phyloP scores from a whole-genome alignment of 2,113 vertebrate genomes.

The Phalacrocorax brasilianus region DNA sequence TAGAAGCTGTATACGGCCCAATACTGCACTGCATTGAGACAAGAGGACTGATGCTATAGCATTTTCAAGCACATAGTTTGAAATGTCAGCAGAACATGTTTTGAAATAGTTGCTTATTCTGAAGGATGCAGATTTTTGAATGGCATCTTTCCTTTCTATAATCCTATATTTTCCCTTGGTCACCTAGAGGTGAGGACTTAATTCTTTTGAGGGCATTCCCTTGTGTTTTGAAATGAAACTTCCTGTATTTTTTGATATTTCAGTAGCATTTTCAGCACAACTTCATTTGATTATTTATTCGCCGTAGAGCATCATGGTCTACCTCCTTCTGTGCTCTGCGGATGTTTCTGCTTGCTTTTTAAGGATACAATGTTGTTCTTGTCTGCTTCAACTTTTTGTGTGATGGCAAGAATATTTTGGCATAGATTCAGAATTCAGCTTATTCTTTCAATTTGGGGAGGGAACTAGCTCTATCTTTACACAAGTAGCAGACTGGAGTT shows the following conservation, averaged over 20 bases:
- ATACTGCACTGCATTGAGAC: neutral
- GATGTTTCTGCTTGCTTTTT: neutral
- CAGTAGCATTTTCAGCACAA: neutral
- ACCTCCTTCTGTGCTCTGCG: neutral
- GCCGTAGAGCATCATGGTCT: neutral
- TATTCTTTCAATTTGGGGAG: neutral
- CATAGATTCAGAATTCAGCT: neutral
- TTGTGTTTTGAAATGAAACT: neutral
- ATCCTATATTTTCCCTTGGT: neutral
- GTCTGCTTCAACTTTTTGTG: neutral
- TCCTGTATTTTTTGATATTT: neutral
- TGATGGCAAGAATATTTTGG: neutral
- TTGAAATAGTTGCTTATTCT: neutral
- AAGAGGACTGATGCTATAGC: fast-evolving
- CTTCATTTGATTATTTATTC: neutral
- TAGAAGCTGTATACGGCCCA: neutral
- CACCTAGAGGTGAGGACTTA: neutral
- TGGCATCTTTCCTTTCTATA: neutral
- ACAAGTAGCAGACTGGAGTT: neutral
- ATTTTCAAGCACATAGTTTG: neutral
- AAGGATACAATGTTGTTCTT: neutral
- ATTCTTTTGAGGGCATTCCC: neutral
- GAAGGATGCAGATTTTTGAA: neutral
- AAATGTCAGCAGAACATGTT: neutral
- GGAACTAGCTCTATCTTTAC: neutral